These are phyloP conservation scores for Bombus haemorrhoidalis DNA, from an alignment of 1,140 invertebrate genomes.

Conservation along the genomic window DNA sequence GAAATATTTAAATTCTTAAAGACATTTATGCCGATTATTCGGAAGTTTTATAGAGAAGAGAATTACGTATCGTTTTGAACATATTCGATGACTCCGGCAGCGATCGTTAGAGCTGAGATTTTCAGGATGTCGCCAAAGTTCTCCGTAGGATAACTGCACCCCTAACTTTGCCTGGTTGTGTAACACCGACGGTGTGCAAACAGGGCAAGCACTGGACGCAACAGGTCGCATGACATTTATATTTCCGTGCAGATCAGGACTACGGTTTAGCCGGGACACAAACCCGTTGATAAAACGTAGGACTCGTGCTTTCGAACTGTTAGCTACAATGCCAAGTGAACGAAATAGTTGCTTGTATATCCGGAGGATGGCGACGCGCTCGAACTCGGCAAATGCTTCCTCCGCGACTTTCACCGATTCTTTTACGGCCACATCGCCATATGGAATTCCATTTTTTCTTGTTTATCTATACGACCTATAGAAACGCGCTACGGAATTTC, in stretches of 20 bases:
- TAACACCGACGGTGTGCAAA: constrained; percentile 21
- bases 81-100: background rate
- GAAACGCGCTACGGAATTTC: background rate
- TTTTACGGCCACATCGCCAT: background rate
- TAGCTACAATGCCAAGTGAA: constrained; percentile 53
- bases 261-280: constrained; percentile 52
- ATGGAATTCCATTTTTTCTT: background rate
- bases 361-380: constrained; percentile 77
- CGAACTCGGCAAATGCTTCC: constrained; percentile 47
- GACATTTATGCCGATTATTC: background rate
- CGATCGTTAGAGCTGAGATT: background rate
- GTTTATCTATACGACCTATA: background rate
- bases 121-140: constrained; percentile 1
- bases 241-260: constrained; percentile 26
- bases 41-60: no score
- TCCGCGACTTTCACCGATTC: constrained; percentile 16
- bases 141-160: background rate
- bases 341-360: constrained; percentile 65
- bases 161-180: constrained; percentile 4
- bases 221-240: constrained; percentile 51
- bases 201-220: constrained; percentile 22
- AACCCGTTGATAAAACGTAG: constrained; percentile 54
- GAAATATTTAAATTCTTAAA: background rate
- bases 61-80: background rate
- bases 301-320: constrained; percentile 39